Base-by-base conservation (phyloP, 2,113 vertebrate genomes). In the Hippocampus abdominalis region DNA sequence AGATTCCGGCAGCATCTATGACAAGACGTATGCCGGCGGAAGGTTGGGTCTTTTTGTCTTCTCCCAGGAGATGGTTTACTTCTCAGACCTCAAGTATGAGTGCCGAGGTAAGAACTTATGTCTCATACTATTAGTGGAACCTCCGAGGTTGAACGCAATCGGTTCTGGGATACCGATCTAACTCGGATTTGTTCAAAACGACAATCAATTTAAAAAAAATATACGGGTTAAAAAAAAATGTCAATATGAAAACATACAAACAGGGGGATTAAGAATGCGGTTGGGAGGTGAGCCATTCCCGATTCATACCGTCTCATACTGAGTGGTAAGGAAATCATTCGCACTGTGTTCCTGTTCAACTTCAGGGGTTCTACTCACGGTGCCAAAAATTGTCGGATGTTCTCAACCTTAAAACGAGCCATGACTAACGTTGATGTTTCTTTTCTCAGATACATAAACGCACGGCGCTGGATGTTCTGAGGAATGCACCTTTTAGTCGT, bases 61-160 rank as follows among this genome's bases (percentile, higher is more conserved):
- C 90, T 99, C 97, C 72, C 97, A 99, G 93, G 97, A 98, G 93
- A 98, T 98, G 97, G 97, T 96, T 74, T 98, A 98, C 92, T 99
- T 99, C 90, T 99, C 97, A 23, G 97, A 98, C 91, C 94, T 99
- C 88, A 98, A 98, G 93, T 99, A 99, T 72, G 97, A 99, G 91
- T 98, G 97, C 88, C 95, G 96, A 98, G 97, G 97, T 99, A 93
- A 89, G 92, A 8, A 32, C 39, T 71, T 13, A 25, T 15, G 2
- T 46, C 0, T 16, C 12, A 8, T 8, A 68, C 23, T 64, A 16
- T 64, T 10, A 62, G 60, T 40, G 60, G 18, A 39, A 62, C 18
- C 32, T 39, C 60, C 20, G 39, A 62, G 6, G 27, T 60, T 16
- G 20, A 60, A 20, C 23, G 27, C 48, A 3, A 57, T 25, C 54